Base-by-base conservation (phyloP, 2,888 invertebrate species). In the Cybosia mesomella region DNA sequence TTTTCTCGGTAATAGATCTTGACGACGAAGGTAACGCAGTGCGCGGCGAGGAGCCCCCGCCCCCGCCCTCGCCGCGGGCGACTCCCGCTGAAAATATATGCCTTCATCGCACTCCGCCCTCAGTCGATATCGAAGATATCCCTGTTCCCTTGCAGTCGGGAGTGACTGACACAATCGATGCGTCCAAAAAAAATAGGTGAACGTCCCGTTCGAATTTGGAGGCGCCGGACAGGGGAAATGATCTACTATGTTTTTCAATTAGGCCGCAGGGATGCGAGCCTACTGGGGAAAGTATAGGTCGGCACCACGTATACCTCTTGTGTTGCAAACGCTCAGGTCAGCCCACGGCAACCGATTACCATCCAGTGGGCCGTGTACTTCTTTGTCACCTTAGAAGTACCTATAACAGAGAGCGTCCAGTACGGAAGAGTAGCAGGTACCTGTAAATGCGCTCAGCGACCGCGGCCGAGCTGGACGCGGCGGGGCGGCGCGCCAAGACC, bases 1-100 rank as follows among this genome's bases (percentile, higher is more conserved):
- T 63, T 72, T 57, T 67, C 65, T 18, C 62, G 65, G 70, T 80
- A 80, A 66, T 72, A 74, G 53, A 80, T 80, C 68, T 64, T 73
- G 67, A 81, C 68, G 32, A 80, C 73, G 75, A 64, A 73, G 64
- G 71, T 72, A 57, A 75, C 70, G n/a, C 71, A 68, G 63, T 62
- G 63, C 39, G 70, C 64, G 67, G 66, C 68, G 57, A 67, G 70
- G 75, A 61, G 69, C 62, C 60, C 58, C 61, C 13, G 15, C 39
- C 59, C 21, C 39, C 21, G 69, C 64, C 60, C 55, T 62, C 18
- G 28, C 49, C 61, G 22, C 49, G 49, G 22, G 28, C 61, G n/a
- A 28, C 43, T 1, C 60, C 24, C 60, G 43, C 60, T 60, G 60
- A 36, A 60, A 60, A 60, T n/a, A 60, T 21, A 60, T 39, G 22